Percentiles rank a stretch among this genome's conserved stretches.
These are phyloP conservation scores for Conistra vaccinii DNA, from an alignment of 2,888 invertebrate genomes.

Conservation along the genomic window DNA sequence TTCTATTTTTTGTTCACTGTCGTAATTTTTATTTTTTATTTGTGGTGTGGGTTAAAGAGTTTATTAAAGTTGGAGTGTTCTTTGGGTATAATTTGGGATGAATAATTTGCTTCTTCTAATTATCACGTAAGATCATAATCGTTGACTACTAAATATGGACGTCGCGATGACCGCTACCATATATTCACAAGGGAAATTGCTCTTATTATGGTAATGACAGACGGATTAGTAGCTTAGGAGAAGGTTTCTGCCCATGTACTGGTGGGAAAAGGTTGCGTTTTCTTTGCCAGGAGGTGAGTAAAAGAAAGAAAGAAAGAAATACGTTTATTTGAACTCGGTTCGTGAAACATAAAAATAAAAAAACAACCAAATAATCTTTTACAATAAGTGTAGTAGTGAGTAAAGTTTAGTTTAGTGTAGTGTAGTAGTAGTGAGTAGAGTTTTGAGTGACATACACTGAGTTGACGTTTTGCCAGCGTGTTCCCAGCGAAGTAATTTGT, in stretches of 20 bases:
- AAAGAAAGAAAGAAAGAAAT: no score
- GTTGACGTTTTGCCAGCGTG: no score
- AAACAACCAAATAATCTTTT: no score
- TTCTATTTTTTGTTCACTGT: slow-evolving; percentile 10
- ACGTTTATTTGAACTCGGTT: no score
- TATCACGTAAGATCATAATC: neutral
- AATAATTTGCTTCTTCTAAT: neutral
- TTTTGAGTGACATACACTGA: no score
- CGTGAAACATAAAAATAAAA: no score
- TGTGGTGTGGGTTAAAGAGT: neutral
- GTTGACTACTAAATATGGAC: neutral
- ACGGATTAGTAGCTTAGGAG: neutral
- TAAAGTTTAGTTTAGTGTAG: no score
- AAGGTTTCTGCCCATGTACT: neutral
- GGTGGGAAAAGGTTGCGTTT: neutral
- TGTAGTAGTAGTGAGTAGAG: no score
- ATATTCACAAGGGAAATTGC: neutral
- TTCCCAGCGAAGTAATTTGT: no score
- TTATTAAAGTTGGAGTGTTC: neutral
- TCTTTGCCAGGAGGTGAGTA: no score
- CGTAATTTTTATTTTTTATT: slow-evolving; percentile 6
- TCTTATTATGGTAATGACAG: neutral
- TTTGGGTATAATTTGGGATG: neutral
- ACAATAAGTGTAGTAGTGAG: no score
- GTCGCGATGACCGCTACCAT: neutral